Percentiles rank a stretch among this genome's conserved stretches.
Conservation (phyloP, 2,797 vertebrate genomes). For the Gymnoscopelus microlampas region DNA sequence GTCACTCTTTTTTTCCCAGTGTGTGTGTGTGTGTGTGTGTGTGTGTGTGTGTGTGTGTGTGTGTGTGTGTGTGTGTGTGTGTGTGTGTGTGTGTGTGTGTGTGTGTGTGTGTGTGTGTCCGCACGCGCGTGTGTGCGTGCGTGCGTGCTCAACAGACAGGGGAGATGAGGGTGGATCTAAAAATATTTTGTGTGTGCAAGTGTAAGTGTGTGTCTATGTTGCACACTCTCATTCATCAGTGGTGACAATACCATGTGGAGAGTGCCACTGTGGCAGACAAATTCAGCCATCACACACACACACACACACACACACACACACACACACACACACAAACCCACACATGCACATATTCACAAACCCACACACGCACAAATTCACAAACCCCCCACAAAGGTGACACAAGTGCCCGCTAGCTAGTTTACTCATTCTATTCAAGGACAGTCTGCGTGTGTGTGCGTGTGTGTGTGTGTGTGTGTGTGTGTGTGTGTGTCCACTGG, state of each 20-base stretch:
- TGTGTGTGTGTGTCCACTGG: conserved; percentile 35
- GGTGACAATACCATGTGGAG: conserved; percentile 77
- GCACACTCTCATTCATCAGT: conserved; percentile 75
- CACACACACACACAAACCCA: conserved; percentile 20
- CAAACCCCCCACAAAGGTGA: conserved; percentile 72
- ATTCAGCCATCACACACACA: conserved; percentile 58
- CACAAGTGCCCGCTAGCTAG: conserved; percentile 69
- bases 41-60: conserved; percentile 23
- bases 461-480: conserved; percentile 10
- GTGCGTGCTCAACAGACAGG: conserved; percentile 70
- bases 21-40: conserved; percentile 34
- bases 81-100: conserved; percentile 42
- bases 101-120: conserved; percentile 45
- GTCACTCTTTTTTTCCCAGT: conserved; percentile 71
- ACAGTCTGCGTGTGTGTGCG: conserved; percentile 46
- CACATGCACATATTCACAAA: conserved; percentile 8
- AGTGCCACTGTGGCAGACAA: conserved; percentile 69
- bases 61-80: conserved; percentile 8
- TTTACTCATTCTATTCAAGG: conserved; percentile 73
- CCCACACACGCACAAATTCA: background rate
- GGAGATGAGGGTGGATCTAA: conserved; percentile 64
- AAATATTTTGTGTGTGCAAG: conserved; percentile 51
- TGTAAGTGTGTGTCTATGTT: conserved; percentile 15
- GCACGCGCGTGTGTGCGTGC: background rate
- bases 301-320: conserved; percentile 38